Evolutionary conservation across 2,888 invertebrate species (phyloP).

Genomic region (Drosophila setosimentum): DNA sequence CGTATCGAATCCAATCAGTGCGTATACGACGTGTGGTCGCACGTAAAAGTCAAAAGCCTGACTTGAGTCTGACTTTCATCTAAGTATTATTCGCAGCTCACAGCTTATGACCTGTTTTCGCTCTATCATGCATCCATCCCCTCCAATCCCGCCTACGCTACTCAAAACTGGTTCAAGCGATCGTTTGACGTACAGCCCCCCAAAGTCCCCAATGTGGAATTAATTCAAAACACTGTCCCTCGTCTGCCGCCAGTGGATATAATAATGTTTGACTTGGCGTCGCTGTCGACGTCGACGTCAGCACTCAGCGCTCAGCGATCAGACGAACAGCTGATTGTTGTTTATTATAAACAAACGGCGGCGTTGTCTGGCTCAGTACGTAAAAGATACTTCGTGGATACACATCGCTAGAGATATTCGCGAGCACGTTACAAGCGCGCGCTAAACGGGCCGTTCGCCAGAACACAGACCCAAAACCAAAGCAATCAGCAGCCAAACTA

Average conservation of each 20-base stretch:
- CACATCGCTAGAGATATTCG: slow-evolving; percentile 57
- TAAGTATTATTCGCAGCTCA: slow-evolving; percentile 30
- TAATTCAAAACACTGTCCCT: slow-evolving; percentile 22
- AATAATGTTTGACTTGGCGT: slow-evolving; percentile 22
- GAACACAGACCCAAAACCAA: slow-evolving; percentile 54
- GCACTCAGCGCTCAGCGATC: slow-evolving; percentile 11
- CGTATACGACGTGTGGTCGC: slow-evolving; percentile 57
- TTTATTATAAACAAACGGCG: slow-evolving; percentile 76
- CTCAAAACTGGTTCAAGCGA: slow-evolving; percentile 36
- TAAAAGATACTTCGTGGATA: slow-evolving; percentile 72
- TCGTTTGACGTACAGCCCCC: slow-evolving; percentile 14
- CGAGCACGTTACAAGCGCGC: slow-evolving; percentile 48
- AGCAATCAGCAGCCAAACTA: slow-evolving; percentile 24
- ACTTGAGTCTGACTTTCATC: slow-evolving; percentile 17
- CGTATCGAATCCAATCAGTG: slow-evolving; percentile 69
- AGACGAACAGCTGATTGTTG: slow-evolving; percentile 66
- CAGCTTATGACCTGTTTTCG: slow-evolving; percentile 58
- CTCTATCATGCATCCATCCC: background rate
- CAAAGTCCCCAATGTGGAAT: slow-evolving; percentile 13
- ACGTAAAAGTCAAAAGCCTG: slow-evolving; percentile 48
- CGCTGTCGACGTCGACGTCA: slow-evolving; percentile 33
- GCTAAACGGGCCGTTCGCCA: slow-evolving; percentile 67
- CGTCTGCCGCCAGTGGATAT: slow-evolving; percentile 51
- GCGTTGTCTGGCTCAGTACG: slow-evolving; percentile 62
- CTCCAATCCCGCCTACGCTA: background rate